Percentiles rank a stretch among this genome's conserved stretches.
Evolutionary conservation across 2,888 invertebrate genomes (phyloP).

Genomic region (Notodromas monacha): DNA sequence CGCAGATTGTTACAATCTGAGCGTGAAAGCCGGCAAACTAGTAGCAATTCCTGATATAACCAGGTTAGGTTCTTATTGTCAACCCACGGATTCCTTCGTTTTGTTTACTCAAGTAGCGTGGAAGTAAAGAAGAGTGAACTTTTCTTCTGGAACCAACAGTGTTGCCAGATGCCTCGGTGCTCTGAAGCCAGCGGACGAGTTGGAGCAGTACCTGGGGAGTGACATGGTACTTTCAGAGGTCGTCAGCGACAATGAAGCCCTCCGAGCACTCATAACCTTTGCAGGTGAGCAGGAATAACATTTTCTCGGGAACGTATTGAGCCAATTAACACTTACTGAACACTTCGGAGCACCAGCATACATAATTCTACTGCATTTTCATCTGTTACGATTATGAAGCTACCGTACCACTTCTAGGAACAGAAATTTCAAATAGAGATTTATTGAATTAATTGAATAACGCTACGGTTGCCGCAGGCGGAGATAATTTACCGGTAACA

Average conservation of each 20-base stretch:
- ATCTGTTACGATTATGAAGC: too few species aligned
- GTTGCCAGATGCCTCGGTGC: conserved; percentile 18
- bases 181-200: conserved; percentile 13
- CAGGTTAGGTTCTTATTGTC: too few species aligned
- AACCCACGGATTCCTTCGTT: too few species aligned
- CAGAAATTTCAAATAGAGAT: too few species aligned
- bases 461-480: too few species aligned
- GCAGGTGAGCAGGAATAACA: conserved; percentile 14
- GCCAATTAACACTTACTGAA: too few species aligned
- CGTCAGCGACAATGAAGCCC: conserved; percentile 17
- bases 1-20: conserved; percentile 17
- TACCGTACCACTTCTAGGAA: too few species aligned
- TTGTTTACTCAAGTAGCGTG: too few species aligned
- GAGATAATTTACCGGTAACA: too few species aligned
- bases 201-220: conserved; percentile 13
- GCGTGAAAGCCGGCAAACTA: conserved; percentile 15
- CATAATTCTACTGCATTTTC: too few species aligned
- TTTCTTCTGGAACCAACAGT: conserved; percentile 13
- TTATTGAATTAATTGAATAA: too few species aligned
- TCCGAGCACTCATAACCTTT: conserved; percentile 16
- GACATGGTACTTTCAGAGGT: conserved; percentile 15
- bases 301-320: not conserved
- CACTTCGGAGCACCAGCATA: too few species aligned
- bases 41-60: conserved; percentile 16
- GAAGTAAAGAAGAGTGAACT: conserved; percentile 5